These are phyloP conservation scores for Engystomops pustulosus DNA, from an alignment of 2,113 vertebrate species.

Conservation along the genomic window DNA sequence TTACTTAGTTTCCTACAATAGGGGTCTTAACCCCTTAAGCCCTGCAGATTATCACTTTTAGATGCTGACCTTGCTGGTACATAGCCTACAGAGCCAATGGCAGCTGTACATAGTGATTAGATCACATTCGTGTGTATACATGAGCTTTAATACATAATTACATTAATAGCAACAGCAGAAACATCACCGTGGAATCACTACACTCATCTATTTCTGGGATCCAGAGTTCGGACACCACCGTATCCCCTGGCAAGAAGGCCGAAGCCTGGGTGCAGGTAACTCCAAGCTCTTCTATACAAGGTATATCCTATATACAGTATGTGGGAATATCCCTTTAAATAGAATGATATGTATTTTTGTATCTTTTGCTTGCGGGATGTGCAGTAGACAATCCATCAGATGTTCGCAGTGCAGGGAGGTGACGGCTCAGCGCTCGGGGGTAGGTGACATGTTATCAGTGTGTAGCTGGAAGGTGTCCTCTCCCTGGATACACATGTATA, in stretches of 20 bases:
- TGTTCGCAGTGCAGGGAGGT: neutral
- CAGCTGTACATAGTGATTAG: neutral
- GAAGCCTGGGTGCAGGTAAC: too few relatives aligned
- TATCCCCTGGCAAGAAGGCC: too few relatives aligned
- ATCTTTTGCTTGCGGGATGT: neutral
- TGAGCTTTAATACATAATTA: too few relatives aligned
- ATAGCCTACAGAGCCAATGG: neutral
- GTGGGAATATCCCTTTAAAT: too few relatives aligned
- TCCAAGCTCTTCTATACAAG: too few relatives aligned
- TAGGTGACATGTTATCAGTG: neutral
- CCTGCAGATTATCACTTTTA: neutral
- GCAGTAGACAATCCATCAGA: neutral
- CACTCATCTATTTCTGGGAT: too few relatives aligned
- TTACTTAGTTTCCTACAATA: too few relatives aligned
- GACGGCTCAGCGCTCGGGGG: neutral
- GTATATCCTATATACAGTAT: too few relatives aligned
- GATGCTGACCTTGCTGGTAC: neutral
- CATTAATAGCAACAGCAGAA: too few relatives aligned
- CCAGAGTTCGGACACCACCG: too few relatives aligned
- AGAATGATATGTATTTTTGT: neutral
- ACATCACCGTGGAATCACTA: too few relatives aligned
- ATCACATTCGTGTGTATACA: too few relatives aligned
- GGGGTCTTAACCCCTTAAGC: neutral
- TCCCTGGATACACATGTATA: neutral
- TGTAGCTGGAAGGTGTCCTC: neutral